Evolutionary conservation across 2,113 vertebrate species (phyloP), one percentile per base, ranked within the genome.

Genomic region (Coptodon bakossiorum): DNA sequence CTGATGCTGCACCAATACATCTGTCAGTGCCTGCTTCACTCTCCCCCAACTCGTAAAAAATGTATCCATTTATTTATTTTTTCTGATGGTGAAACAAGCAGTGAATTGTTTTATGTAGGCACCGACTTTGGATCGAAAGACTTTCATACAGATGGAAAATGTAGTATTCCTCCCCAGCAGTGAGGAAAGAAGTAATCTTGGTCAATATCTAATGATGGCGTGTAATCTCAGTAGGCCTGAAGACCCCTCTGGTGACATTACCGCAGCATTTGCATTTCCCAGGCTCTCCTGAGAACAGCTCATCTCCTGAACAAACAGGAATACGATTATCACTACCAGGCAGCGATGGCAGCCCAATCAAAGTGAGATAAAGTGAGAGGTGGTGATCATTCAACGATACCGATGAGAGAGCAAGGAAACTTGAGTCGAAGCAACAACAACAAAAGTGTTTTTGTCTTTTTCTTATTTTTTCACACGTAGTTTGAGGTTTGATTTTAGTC

Each of bases 241-340:
- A 79, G 91, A 88, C 84, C 89, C 86, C 89, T 88, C 84, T 16
- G 81, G 89, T 88, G 86, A 85, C 91, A 92, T 89, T 89, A 34
- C 56, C 89, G 81, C 80, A 38, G 5, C 79, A 76, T 90, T 89
- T 73, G 81, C 84, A 85, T 88, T 88, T 86, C 80, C 84, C 86
- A 12, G 38, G 4, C 59, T 56, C 85, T 53, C 68, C 53, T 7
- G 83, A 86, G 85, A 87, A 50, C 53, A 29, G 80, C 88, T 90
- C 86, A 61, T 88, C 86, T 90, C 59, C 81, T 14, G 83, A 82
- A 86, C 86, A 84, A 88, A 92, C 83, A 76, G 52, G 73, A 83
- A 86, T 36, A 27, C 10, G 24, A 87, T 88, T 80, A 90, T 90
- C 45, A 17, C 78, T 4, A 78, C 43, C 86, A 85, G 81, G 56